Conservation (phyloP, 1,140 invertebrate genomes). For the Aphelenchoides avenae region DNA sequence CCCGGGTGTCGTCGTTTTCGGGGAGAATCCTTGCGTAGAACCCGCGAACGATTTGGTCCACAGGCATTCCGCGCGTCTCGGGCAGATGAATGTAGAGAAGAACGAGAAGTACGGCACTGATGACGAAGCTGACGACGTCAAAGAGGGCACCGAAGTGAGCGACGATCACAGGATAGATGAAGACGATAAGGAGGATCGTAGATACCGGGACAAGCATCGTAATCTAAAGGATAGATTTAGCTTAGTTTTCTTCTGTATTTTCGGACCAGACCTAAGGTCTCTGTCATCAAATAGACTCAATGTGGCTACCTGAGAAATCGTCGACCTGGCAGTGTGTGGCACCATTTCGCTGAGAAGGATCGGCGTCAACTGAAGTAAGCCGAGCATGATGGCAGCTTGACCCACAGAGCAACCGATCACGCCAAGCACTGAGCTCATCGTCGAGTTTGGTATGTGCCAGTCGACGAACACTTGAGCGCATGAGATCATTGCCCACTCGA, state of each 20-base stretch:
- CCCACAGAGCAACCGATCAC: conserved; percentile 23
- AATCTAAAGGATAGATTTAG: conserved; percentile 17
- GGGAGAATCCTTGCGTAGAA: too few relatives aligned
- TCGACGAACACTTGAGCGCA: conserved; percentile 4
- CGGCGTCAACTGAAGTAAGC: conserved; percentile 24
- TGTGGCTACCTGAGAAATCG: conserved; percentile 9
- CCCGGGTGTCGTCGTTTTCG: too few relatives aligned
- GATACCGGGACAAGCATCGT: conserved; percentile 8
- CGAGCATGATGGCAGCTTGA: conserved; percentile 9
- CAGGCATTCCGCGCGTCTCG: conserved; percentile 21
- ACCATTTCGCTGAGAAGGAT: conserved; percentile 20
- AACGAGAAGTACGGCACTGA: conserved; percentile 14
- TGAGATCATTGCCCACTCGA: conserved; percentile 17
- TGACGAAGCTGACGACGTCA: conserved; percentile 9
- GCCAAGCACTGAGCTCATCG: neutral
- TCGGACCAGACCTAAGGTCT: neutral
- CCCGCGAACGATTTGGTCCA: too few relatives aligned
- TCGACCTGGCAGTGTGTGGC: conserved; percentile 20
- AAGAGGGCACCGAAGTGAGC: conserved; percentile 16
- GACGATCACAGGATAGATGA: conserved; percentile 21
- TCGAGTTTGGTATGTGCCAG: neutral
- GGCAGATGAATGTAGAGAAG: conserved; percentile 22
- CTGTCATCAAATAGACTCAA: conserved; percentile 5
- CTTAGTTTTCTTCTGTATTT: neutral
- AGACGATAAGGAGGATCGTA: conserved; percentile 18